Base-by-base conservation (phyloP, 2,113 vertebrate species). In the Odocoileus virginianus region DNA sequence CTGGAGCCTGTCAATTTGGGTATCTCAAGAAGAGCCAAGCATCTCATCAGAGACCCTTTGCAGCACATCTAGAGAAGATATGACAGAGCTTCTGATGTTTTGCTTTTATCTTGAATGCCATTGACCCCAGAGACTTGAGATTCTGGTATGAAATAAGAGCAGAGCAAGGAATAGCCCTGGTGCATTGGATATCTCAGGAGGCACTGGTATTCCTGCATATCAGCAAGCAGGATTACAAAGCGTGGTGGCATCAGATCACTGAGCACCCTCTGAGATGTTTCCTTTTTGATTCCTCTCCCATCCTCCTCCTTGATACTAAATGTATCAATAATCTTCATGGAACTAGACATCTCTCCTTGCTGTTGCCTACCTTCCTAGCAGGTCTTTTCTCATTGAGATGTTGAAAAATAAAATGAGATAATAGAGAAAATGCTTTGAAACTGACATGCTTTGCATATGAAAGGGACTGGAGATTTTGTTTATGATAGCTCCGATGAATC, bases 131-230 rank as follows among this genome's bases (percentile, higher is more conserved):
- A 96, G 93, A 27, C 87, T 95, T 97, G 98, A 98, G 98, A 98
- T 98, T 97, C 98, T 99, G 98, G 98, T 99, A 98, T 99, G 99
- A 99, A 99, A 98, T 98, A 99, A 98, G 97, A 98, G 98, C 98
- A 98, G 97, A 98, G 98, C 98, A 98, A 98, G 98, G 99, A 99
- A 98, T 98, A 98, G 97, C 97, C 98, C 97, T 96, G 23, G 89
- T 76, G 92, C 94, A 45, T 97, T 96, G 60, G 71, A 52, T 97
- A 97, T 98, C 97, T 97, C 25, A 19, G 36, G 52, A 95, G 85
- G 91, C 71, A 97, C 11, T 2, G 43, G 93, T n/a, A 92, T 71
- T 60, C 15, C 92, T 91, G 92, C 33, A 3, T 45, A 84, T 52
- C 15, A 17, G 84, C 82, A 83, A 93, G 78, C 45, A 89, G 57